Conservation (phyloP, 2,113 vertebrate genomes). For the Antechinus flavipes region DNA sequence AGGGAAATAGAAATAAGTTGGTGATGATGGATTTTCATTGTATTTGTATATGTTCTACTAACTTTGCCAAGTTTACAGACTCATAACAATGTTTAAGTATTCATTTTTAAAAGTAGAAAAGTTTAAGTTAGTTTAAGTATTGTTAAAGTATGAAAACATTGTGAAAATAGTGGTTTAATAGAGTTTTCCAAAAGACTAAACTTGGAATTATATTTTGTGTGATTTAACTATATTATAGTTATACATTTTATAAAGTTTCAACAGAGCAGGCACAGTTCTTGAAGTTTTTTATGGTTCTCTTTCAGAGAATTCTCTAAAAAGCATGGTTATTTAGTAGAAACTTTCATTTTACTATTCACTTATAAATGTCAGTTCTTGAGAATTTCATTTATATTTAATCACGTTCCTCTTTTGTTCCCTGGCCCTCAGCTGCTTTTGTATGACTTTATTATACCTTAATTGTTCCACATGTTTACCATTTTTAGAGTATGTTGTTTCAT, state of each 20-base stretch:
- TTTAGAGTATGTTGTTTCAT: background rate
- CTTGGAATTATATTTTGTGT: background rate
- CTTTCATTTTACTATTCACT: background rate
- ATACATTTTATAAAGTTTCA: background rate
- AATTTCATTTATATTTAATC: background rate
- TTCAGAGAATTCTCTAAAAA: background rate
- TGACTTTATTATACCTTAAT: background rate
- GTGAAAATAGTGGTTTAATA: background rate
- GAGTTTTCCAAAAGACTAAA: background rate
- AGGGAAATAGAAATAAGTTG: background rate
- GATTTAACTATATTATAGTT: background rate
- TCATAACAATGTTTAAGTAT: background rate
- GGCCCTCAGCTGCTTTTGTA: background rate
- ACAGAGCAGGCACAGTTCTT: background rate
- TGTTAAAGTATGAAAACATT: background rate
- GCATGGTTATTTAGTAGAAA: background rate
- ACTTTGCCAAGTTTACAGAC: background rate
- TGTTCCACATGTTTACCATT: background rate
- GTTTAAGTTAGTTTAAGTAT: background rate
- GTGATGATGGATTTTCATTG: background rate
- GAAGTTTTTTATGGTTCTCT: background rate
- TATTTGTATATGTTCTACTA: background rate
- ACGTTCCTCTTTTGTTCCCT: background rate
- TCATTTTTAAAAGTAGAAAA: background rate
- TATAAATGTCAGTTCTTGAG: background rate